Conservation (phyloP, 2,797 vertebrate genomes). For the Gouania willdenowi region DNA sequence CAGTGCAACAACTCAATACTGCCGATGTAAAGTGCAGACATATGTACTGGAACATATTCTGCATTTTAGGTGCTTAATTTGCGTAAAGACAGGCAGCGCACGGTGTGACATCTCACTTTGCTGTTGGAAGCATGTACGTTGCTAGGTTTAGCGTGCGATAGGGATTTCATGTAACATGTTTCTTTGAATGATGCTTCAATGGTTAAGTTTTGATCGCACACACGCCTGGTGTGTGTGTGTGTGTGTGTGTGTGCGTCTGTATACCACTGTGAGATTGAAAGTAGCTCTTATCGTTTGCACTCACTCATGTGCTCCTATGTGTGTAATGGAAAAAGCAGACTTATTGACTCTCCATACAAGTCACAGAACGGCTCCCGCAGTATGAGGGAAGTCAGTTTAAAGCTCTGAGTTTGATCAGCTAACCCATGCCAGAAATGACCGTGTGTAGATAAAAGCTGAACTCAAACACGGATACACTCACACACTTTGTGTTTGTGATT, state of each 20-base stretch:
- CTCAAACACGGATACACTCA: slow-evolving; percentile 6
- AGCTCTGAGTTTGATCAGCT: slow-evolving; percentile 44
- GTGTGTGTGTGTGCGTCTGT: slow-evolving; percentile 7
- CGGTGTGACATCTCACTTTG: slow-evolving; percentile 6
- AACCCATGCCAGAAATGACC: too few relatives aligned
- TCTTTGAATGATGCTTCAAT: background rate
- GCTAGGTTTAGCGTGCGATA: slow-evolving; percentile 10
- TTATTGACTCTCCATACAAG: slow-evolving; percentile 62
- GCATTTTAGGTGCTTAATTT: background rate
- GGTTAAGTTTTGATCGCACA: background rate
- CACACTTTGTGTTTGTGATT: too few relatives aligned
- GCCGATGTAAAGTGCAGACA: background rate
- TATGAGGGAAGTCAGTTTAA: slow-evolving; percentile 51
- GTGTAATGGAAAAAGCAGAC: slow-evolving; percentile 70
- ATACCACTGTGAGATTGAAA: slow-evolving; percentile 35
- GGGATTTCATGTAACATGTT: slow-evolving; percentile 14
- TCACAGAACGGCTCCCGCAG: slow-evolving; percentile 51
- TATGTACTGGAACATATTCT: background rate
- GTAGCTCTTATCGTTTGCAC: slow-evolving; percentile 51
- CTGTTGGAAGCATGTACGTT: background rate
- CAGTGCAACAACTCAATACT: too few relatives aligned
- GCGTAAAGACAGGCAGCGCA: slow-evolving; percentile 1
- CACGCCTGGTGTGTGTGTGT: background rate
- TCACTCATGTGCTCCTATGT: slow-evolving; percentile 61
- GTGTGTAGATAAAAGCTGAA: too few relatives aligned